Percentiles rank a stretch among this genome's conserved stretches.
Conservation (phyloP, 1,140 invertebrate species). For the Neodiprion lecontei region DNA sequence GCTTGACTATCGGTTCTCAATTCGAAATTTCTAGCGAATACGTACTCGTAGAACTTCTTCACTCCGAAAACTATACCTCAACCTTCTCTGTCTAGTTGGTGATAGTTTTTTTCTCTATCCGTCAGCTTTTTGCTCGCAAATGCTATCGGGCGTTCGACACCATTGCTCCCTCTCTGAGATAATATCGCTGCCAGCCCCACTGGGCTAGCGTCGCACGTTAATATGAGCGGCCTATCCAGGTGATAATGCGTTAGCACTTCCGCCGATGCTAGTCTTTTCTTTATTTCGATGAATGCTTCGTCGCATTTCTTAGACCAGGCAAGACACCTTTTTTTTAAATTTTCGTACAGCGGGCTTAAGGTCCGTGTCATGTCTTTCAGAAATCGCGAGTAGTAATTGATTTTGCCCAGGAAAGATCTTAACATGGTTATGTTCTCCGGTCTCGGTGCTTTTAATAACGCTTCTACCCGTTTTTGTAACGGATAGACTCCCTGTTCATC, state of each 20-base stretch:
- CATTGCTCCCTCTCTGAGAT: slow-evolving; percentile 46
- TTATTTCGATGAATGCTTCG: slow-evolving; percentile 40
- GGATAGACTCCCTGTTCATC: slow-evolving; percentile 10
- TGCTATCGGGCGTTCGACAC: slow-evolving; percentile 50
- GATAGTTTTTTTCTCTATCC: slow-evolving; percentile 54
- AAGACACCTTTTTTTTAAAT: no score
- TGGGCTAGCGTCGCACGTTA: slow-evolving; percentile 53
- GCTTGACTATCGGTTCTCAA: slow-evolving; percentile 61
- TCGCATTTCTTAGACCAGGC: slow-evolving; percentile 29
- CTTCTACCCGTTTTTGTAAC: slow-evolving; percentile 10
- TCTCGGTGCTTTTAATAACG: slow-evolving; percentile 11
- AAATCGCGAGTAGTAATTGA: slow-evolving; percentile 9
- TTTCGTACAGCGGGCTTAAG: neutral
- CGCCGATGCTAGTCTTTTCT: slow-evolving; percentile 35
- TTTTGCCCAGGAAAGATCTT: slow-evolving; percentile 10
- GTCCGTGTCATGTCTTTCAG: slow-evolving; percentile 8
- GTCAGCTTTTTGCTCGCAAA: slow-evolving; percentile 56
- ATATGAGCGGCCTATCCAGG: slow-evolving; percentile 41
- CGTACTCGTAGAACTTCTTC: slow-evolving; percentile 52
- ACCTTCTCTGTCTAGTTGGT: slow-evolving; percentile 59
- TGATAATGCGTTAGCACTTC: slow-evolving; percentile 51
- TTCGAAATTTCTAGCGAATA: slow-evolving; percentile 54
- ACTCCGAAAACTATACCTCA: slow-evolving; percentile 49
- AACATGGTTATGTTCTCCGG: slow-evolving; percentile 12
- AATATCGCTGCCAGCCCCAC: slow-evolving; percentile 53